Conservation (phyloP, 2,888 invertebrate species). For the Tubulanus polymorphus region DNA sequence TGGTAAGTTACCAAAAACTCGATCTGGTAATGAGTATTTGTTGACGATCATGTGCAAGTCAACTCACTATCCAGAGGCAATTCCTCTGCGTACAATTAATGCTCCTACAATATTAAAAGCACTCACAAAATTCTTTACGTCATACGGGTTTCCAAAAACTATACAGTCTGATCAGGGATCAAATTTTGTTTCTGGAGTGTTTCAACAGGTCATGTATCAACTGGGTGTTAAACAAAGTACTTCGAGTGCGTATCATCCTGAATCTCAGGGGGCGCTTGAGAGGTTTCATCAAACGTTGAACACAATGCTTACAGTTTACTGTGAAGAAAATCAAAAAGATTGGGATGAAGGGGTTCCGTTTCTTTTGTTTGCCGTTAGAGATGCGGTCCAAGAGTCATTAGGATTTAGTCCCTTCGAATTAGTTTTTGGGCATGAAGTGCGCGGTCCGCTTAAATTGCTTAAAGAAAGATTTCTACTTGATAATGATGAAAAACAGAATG, state of each 20-base stretch:
- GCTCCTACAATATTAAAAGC: slow-evolving; percentile 18
- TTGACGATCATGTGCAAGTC: slow-evolving; percentile 4
- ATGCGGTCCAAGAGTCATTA: slow-evolving; percentile 20
- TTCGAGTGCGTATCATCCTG: neutral
- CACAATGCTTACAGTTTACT: slow-evolving; percentile 13
- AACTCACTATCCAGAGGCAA: slow-evolving; percentile 21
- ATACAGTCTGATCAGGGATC: slow-evolving; percentile 15
- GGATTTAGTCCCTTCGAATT: slow-evolving; percentile 24
- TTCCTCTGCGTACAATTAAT: slow-evolving; percentile 24
- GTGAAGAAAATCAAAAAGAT: slow-evolving; percentile 12
- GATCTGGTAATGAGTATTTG: slow-evolving; percentile 16
- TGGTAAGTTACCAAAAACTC: slow-evolving; percentile 18
- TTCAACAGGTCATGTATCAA: slow-evolving; percentile 14
- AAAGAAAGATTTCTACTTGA: slow-evolving; percentile 9
- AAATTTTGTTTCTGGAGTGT: slow-evolving; percentile 21
- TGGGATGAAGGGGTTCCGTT: slow-evolving; percentile 11
- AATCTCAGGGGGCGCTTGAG: neutral
- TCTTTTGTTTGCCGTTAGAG: slow-evolving; percentile 14
- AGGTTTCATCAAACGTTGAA: neutral
- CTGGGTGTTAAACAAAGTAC: neutral
- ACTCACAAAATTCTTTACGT: slow-evolving; percentile 19
- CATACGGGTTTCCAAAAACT: slow-evolving; percentile 19
- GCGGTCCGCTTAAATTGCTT: slow-evolving; percentile 13
- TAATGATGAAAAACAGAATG: slow-evolving; percentile 1
- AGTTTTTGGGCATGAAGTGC: slow-evolving; percentile 21